Base-by-base conservation (phyloP, 2,888 invertebrate genomes). In the Pseudanteris insignis region DNA sequence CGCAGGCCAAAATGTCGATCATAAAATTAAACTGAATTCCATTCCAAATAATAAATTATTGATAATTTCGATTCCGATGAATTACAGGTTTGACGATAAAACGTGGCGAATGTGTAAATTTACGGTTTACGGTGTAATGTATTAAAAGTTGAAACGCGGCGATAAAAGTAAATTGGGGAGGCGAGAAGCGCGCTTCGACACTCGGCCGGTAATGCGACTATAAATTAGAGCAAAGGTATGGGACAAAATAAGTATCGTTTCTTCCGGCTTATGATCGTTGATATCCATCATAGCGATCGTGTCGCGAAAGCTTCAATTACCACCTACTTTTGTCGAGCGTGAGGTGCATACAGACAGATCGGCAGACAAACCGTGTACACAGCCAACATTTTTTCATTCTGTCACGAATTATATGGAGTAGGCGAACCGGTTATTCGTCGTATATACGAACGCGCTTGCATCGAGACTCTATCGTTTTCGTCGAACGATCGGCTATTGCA, bases 271-370 rank as follows among this genome's bases (percentile, higher is more conserved):
- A 33, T 28, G 33, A 33, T 18, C 29, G 26, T 24, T 34, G 38
- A 48, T 48, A 48, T 48, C 41, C 50, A 34, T 50, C 50, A 28
- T 34, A 41, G 40, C 40, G 34, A 50, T 18, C 36, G 34, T 13
- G 29, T 51, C 51, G 37, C 53, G 43, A 53, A 53, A 44, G 53
- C 53, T 44, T 53, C 53, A 53, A 53, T 53, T 53, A 44, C 36
- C 53, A 44, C 53, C 53, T 44, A 53, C 53, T 53, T 53, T 37
- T 44, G 44, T 53, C 14, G 43, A 25, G 9, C 43, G 34, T 18
- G 43, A 51, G 51, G 51, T 37, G 44, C 53, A 44, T 30, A 32
- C 44, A 37, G 53, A 48, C 38, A 30, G 47, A 38, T 48, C 30
- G 48, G 32, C 38, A 48, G 48, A 50, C 38, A 26, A 9, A 38